Evolutionary conservation across 2,797 vertebrate genomes (phyloP).

Genomic region (Ceyx erithaca): DNA sequence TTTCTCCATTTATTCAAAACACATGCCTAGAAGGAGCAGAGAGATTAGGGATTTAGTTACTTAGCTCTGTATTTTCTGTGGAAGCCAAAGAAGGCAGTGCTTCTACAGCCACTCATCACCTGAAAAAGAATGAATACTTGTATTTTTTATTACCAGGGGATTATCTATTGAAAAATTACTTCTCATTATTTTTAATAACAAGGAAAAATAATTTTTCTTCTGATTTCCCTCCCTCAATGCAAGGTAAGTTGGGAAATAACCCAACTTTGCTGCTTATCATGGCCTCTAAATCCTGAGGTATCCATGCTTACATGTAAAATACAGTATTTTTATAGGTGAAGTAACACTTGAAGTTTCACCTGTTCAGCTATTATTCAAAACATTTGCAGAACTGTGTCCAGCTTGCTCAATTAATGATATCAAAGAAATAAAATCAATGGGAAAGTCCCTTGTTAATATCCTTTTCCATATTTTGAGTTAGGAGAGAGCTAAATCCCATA

Average conservation of each 20-base stretch:
- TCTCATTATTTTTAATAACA: neutral
- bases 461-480: neutral
- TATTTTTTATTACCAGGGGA: neutral
- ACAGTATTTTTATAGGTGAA: neutral
- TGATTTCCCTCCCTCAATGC: neutral
- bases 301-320: neutral
- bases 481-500: accelerated
- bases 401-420: neutral
- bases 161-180: neutral
- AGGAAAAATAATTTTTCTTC: neutral
- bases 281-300: neutral
- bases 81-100: neutral
- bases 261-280: neutral
- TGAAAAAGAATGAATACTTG: neutral
- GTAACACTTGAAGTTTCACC: neutral
- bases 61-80: neutral
- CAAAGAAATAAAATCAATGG: neutral
- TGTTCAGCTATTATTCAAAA: neutral
- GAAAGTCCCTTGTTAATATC: neutral
- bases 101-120: neutral
- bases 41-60: neutral
- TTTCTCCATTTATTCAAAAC: neutral
- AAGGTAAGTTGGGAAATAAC: neutral
- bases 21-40: neutral
- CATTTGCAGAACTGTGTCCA: neutral